Base-by-base conservation (phyloP, 2,888 invertebrate species). In the Cecidostiba fungosa region DNA sequence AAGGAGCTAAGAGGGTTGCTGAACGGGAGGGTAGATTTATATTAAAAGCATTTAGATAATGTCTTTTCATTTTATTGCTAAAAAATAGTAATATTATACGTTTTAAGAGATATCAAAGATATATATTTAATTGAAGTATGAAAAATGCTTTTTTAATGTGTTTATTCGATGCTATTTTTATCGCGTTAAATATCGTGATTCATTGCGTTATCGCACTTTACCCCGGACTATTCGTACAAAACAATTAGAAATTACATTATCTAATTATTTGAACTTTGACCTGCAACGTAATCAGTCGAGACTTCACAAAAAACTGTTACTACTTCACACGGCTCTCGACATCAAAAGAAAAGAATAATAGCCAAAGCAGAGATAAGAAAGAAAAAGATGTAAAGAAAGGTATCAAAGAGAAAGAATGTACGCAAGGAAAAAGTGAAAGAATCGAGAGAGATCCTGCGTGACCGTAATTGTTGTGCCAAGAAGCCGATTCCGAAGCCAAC, bases 401-500 rank as follows among this genome's bases (percentile, higher is more conserved):
- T 43, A 43, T 43, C 23, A 76, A 76, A 54, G 76, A 1, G 54
- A 76, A 29, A 12, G 8, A 19, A 4, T 70, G 72, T n/a, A 39
- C 10, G 36, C 19, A 16, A 66, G 62, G 43, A 26, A 12, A 69
- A 77, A 32, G 70, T 54, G 1, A 69, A 78, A 47, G n/a, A 59
- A 72, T 19, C 12, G 39, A n/a, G 29, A n/a, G 8, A 3, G 19
- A 72, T 32, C 88, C 89, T 92, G 92, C 92, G 92, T 92, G 92
- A 91, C 90, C 89, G 90, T 92, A 92, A 92, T 91, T 90, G 92
- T 88, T 82, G 88, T 88, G 8, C 54, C 19, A 23, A 23, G 88
- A 88, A 88, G 88, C 88, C 87, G 88, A 89, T 89, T 89, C 91
- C 91, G 89, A 91, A 90, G 90, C 91, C 91, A 91, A 92, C 92